Percentiles rank a stretch among this genome's conserved stretches.
phyloP scores from a whole-genome alignment of 2,888 invertebrate species.

The Tolmerus cingulatus region DNA sequence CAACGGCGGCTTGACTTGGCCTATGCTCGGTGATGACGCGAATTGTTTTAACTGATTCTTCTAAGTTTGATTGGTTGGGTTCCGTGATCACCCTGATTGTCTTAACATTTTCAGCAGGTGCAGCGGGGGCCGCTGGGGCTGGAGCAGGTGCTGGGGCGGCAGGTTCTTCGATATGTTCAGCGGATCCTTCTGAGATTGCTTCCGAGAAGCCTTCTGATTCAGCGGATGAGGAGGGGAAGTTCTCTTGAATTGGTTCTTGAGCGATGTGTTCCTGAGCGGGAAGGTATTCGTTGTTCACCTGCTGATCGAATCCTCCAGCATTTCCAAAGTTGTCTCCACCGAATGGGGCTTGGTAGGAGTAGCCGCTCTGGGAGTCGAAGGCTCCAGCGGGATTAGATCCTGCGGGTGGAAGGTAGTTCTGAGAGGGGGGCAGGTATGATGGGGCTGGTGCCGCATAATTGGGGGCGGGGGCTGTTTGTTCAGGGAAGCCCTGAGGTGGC shows the following conservation, averaged over 20 bases:
- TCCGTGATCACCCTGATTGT: constrained; percentile 4
- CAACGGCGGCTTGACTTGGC: neutral
- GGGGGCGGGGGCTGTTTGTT: neutral
- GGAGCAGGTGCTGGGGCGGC: neutral
- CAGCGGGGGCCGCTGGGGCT: neutral
- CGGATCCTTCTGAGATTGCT: neutral
- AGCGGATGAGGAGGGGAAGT: neutral
- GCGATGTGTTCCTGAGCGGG: neutral
- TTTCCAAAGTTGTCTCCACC: constrained; percentile 2
- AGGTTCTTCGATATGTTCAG: neutral
- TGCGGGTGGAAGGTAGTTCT: neutral
- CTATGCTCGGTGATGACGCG: constrained; percentile 3
- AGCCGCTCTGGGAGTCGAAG: constrained; percentile 9
- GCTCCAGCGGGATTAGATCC: neutral
- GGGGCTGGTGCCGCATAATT: neutral
- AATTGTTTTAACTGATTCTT: neutral
- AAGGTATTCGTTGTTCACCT: neutral
- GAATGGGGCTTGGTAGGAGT: constrained; percentile 1
- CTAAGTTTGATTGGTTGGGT: neutral
- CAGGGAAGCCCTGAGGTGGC: neutral
- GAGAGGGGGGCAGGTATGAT: neutral
- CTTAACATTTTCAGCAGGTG: neutral
- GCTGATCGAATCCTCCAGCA: neutral
- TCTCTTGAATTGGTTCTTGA: neutral
- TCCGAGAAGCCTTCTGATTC: neutral